A percentile compares a stretch with the other conserved stretches of the same genome.
Conservation (phyloP, 1,140 invertebrate species). For the Pogonomyrmex californicus region DNA sequence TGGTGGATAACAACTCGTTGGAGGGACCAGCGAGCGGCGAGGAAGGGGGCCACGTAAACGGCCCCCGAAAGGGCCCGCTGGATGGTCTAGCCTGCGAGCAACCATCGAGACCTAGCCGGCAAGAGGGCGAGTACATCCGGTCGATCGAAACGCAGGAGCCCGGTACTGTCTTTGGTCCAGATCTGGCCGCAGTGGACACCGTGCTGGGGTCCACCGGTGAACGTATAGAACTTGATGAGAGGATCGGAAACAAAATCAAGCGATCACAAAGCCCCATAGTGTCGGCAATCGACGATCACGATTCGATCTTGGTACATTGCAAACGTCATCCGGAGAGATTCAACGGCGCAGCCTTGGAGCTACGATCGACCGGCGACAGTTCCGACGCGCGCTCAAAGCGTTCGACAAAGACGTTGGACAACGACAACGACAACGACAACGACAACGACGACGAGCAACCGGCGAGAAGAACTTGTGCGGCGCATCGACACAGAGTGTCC, state of each 20-base stretch:
- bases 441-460: slow-evolving; percentile 24
- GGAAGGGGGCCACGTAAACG: slow-evolving; percentile 77
- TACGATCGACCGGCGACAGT: slow-evolving; percentile 47
- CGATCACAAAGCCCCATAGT: slow-evolving; percentile 27
- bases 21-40: slow-evolving; percentile 64
- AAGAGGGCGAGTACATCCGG: slow-evolving; percentile 26
- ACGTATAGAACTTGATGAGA: slow-evolving; percentile 38
- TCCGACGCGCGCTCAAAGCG: slow-evolving; percentile 67
- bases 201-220: slow-evolving; percentile 31
- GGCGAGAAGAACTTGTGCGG: slow-evolving; percentile 26
- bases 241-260: slow-evolving; percentile 38
- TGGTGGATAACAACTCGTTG: slow-evolving; percentile 77
- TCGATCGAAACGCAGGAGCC: slow-evolving; percentile 41
- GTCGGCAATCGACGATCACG: slow-evolving; percentile 42
- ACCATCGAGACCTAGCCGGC: slow-evolving; percentile 44
- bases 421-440: slow-evolving; percentile 13
- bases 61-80: slow-evolving; percentile 79
- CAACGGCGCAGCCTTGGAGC: slow-evolving; percentile 68
- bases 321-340: slow-evolving; percentile 46
- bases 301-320: slow-evolving; percentile 55
- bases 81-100: slow-evolving; percentile 74
- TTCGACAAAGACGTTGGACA: slow-evolving; percentile 48
- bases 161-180: slow-evolving; percentile 30
- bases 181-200: slow-evolving; percentile 43
- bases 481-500: slow-evolving; percentile 58